Evolutionary conservation across 2,113 vertebrate genomes (phyloP), one percentile per base, ranked within the genome.

Genomic region (Microtus ochrogaster): DNA sequence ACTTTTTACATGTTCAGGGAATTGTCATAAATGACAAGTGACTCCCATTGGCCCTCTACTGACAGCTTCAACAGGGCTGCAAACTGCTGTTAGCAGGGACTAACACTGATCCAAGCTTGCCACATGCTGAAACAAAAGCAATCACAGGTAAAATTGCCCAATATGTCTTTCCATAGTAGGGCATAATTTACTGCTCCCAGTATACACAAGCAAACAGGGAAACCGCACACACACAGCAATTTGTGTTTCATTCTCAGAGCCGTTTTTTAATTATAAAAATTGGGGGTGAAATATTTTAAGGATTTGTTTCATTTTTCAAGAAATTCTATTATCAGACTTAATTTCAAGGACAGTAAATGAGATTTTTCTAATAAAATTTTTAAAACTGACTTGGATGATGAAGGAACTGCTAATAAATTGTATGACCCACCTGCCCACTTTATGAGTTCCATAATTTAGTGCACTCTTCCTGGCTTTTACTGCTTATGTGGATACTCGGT

Each of bases 401-500:
- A 94, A 1, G 9, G 13, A 6, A 66, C 14, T 47, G 30, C 3
- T 49, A n/a, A 49, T 52, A 16, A 26, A 33, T 61, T 3, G 0
- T 0, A 79, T 5, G 33, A 70, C 16, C 0, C 4, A 92, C 39
- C 7, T 68, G 11, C 2, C 16, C 49, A 82, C 28, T n/a, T n/a
- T 16, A 66, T 89, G 65, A 61, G 61, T 65, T 33, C 21, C 8
- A 26, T 49, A 44, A 33, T 26, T 52, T 12, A 41, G 0, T 8
- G 28, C 41, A 13, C 7, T 78, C 81, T 77, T 79, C 28, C 30
- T 87, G 65, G 52, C 16, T 58, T 84, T 84, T 5, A 28, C 89
- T 79, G 4, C 65, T 81, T 83, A 7, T 61, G 39, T 13, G 1
- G 33, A 49, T 4, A 14, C 3, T 65, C 72, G 9, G 14, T 90